phyloP scores from a whole-genome alignment of 2,888 invertebrate species.

The Agapostemon virescens region DNA sequence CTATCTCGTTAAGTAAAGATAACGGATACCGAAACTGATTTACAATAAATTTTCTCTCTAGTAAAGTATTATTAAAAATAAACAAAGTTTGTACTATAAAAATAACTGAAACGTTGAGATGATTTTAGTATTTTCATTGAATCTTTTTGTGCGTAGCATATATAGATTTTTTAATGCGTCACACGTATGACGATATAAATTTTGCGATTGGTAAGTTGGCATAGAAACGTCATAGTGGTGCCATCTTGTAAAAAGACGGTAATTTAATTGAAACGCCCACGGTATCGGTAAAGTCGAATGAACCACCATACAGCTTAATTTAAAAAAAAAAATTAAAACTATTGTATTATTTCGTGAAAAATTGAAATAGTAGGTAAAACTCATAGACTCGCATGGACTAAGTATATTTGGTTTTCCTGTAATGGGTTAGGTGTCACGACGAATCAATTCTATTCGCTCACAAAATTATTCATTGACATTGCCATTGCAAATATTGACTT shows the following conservation, averaged over 20 bases:
- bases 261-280: not conserved
- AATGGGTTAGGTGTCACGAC: not conserved
- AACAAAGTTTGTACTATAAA: not conserved
- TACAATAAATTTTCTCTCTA: not conserved
- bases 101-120: not conserved
- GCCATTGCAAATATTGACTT: conserved; percentile 8
- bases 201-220: not conserved
- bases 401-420: not conserved
- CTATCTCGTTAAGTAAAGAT: not conserved
- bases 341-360: not conserved
- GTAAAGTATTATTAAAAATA: not conserved
- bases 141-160: not conserved
- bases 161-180: not conserved
- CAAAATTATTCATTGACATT: conserved; percentile 11
- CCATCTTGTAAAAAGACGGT: not conserved
- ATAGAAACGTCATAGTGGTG: not conserved
- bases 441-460: not conserved
- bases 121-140: not conserved
- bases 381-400: not conserved
- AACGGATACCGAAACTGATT: not conserved
- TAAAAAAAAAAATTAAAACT: not conserved
- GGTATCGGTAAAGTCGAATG: not conserved
- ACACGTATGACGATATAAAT: not conserved
- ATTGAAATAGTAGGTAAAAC: not conserved
- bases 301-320: not conserved